Conservation (phyloP, 1,140 invertebrate genomes). For the Heliconius congener region DNA sequence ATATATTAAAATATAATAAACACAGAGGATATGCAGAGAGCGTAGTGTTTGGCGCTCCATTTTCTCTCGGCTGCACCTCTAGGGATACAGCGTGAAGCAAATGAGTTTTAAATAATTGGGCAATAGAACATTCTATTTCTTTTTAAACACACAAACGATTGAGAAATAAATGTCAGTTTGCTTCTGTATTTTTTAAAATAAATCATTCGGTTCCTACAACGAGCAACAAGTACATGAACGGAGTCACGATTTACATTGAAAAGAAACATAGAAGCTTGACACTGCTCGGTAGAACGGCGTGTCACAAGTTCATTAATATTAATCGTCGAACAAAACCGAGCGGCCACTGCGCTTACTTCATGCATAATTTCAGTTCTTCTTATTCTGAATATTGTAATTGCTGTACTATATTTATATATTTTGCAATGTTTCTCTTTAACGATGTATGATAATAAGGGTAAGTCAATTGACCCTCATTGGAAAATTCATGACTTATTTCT, state of each 20-base stretch:
- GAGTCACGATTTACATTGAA: constrained; percentile 69
- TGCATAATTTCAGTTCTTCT: constrained; percentile 67
- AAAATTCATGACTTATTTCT: background rate
- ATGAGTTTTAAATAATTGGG: too few relatives aligned
- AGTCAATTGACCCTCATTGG: background rate
- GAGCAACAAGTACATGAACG: constrained; percentile 67
- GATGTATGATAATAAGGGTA: background rate
- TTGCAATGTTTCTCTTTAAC: constrained; percentile 47
- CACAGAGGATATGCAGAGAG: too few relatives aligned
- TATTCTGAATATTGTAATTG: constrained; percentile 66
- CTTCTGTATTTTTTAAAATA: constrained; percentile 16
- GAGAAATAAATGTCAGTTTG: constrained; percentile 9
- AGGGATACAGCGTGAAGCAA: too few relatives aligned
- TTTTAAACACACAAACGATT: background rate
- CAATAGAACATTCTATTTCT: background rate
- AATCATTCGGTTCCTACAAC: constrained; percentile 36
- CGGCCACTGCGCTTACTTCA: constrained; percentile 65
- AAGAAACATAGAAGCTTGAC: constrained; percentile 62
- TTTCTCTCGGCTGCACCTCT: too few relatives aligned
- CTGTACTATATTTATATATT: constrained; percentile 42
- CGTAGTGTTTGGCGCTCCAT: too few relatives aligned
- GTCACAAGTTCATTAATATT: constrained; percentile 76
- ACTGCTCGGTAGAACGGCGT: constrained; percentile 55
- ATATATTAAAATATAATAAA: too few relatives aligned
- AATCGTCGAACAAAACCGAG: constrained; percentile 57